phyloP scores from a whole-genome alignment of 2,888 invertebrate genomes.

The Hyposoter dolosus region DNA sequence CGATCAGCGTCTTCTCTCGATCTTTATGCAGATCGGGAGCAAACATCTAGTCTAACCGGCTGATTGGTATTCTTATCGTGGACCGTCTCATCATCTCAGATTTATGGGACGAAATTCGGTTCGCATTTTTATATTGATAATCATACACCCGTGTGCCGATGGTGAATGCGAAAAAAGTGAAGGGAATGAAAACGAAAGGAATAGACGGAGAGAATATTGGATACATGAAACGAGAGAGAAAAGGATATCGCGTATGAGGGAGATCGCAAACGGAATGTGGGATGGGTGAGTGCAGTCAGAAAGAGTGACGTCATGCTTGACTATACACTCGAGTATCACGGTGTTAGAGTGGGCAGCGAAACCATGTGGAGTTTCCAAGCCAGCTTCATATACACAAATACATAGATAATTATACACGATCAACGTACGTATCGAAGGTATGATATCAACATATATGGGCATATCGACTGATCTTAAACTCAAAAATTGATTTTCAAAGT shows the following conservation, averaged over 20 bases:
- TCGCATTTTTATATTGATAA: constrained; percentile 81
- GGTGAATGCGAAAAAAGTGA: constrained; percentile 49
- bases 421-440: constrained; percentile 7
- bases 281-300: constrained; percentile 79
- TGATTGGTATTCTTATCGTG: constrained; percentile 79
- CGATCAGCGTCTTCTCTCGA: constrained; percentile 70
- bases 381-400: constrained; percentile 61
- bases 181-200: constrained; percentile 60
- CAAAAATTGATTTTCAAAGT: not conserved
- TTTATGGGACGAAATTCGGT: constrained; percentile 80
- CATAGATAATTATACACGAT: constrained; percentile 12
- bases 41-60: constrained; percentile 81
- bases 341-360: constrained; percentile 76
- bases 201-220: constrained; percentile 61
- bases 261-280: constrained; percentile 77
- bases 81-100: constrained; percentile 78
- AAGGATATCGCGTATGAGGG: constrained; percentile 58
- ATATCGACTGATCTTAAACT: not conserved
- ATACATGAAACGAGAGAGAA: constrained; percentile 48
- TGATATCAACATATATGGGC: constrained; percentile 8
- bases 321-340: constrained; percentile 75
- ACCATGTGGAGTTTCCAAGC: constrained; percentile 61
- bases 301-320: constrained; percentile 78
- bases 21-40: constrained; percentile 82
- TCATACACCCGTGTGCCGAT: constrained; percentile 69